Evolutionary conservation across 2,888 invertebrate genomes (phyloP).

Genomic region (Oscheius sp.): DNA sequence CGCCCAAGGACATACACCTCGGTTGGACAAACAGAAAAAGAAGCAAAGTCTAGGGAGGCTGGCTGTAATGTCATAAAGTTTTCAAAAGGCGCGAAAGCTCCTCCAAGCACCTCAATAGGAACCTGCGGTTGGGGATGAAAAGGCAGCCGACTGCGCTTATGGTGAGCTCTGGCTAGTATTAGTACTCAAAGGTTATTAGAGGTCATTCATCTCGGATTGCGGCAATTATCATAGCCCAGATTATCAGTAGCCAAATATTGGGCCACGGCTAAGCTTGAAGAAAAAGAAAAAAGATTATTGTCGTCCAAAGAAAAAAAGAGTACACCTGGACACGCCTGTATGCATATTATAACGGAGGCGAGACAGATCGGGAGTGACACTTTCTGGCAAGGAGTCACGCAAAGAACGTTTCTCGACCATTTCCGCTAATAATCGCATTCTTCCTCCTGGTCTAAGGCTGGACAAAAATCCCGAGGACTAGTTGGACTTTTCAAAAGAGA

Average conservation of each 20-base stretch:
- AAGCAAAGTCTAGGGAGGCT: not conserved
- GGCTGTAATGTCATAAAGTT: conserved; percentile 20
- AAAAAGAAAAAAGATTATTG: not conserved
- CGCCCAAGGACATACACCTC: not conserved
- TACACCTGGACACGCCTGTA: not conserved
- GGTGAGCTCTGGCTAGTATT: not conserved
- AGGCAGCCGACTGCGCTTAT: conserved; percentile 3
- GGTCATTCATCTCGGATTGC: not conserved
- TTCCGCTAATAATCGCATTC: not conserved
- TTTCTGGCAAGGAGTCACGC: not conserved
- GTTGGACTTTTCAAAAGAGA: not conserved
- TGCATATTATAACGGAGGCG: not conserved
- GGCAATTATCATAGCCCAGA: not conserved
- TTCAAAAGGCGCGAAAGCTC: conserved; percentile 9
- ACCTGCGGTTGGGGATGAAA: not conserved
- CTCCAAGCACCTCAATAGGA: not conserved
- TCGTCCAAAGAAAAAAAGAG: not conserved
- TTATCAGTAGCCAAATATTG: not conserved
- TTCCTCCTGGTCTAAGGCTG: not conserved
- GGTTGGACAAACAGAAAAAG: not conserved
- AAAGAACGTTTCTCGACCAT: not conserved
- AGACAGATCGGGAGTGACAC: not conserved
- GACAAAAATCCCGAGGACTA: not conserved
- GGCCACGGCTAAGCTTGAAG: too few relatives aligned
- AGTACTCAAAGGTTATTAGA: not conserved